Evolutionary conservation across 2,888 invertebrate genomes (phyloP).

Genomic region (Cheilosia soror): DNA sequence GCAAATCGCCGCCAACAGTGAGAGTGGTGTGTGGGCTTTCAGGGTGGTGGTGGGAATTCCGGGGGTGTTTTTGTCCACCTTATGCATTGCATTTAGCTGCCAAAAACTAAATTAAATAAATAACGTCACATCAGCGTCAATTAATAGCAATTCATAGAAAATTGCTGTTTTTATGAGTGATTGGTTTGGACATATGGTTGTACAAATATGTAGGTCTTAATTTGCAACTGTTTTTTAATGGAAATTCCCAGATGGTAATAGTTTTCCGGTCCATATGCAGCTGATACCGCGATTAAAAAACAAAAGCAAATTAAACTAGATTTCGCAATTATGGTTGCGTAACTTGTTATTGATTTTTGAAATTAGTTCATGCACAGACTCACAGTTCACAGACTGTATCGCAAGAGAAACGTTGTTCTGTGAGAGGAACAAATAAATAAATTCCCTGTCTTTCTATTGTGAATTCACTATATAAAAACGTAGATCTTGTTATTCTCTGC

Average conservation of each 20-base stretch:
- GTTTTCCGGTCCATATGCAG: background rate
- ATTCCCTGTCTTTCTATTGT: no score
- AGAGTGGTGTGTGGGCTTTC: background rate
- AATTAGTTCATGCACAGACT: no score
- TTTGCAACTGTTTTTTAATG: conserved; percentile 5
- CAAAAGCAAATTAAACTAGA: conserved; percentile 13
- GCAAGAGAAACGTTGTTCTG: no score
- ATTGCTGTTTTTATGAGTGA: background rate
- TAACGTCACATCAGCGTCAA: background rate
- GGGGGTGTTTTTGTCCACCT: background rate
- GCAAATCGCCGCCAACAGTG: conserved; percentile 22
- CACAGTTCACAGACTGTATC: no score
- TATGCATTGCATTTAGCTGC: background rate
- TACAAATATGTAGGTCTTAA: background rate
- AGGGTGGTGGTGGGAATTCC: background rate
- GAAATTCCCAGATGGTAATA: background rate
- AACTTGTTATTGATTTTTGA: background rate
- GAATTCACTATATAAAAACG: no score
- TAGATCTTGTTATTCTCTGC: no score
- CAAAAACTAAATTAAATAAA: conserved; percentile 9
- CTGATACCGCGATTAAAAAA: conserved; percentile 19
- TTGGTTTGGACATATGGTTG: background rate
- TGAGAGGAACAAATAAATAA: no score
- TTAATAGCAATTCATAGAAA: background rate
- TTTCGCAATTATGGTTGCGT: background rate